phyloP scores from a whole-genome alignment of 2,888 invertebrate species.

The Chalcis sispes region DNA sequence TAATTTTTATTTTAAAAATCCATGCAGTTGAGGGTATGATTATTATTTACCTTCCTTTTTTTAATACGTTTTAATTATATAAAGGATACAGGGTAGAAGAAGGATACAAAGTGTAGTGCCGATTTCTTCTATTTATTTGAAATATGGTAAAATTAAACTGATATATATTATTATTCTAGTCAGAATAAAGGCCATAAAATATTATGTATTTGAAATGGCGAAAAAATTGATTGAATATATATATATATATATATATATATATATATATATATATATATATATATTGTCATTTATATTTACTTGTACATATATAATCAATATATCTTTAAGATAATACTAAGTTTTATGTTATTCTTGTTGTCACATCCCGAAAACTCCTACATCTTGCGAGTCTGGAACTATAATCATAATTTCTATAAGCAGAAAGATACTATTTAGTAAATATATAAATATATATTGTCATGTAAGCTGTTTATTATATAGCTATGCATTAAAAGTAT shows the following conservation, averaged over 20 bases:
- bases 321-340: constrained; percentile 41
- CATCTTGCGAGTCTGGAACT: constrained; percentile 30
- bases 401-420: constrained; percentile 4
- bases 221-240: constrained; percentile 23
- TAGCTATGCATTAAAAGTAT: constrained; percentile 45
- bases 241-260: constrained; percentile 34
- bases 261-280: constrained; percentile 49
- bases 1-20: neutral
- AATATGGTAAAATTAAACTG: constrained; percentile 10
- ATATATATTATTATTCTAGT: constrained; percentile 37
- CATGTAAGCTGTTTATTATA: constrained; percentile 50
- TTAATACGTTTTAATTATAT: constrained; percentile 23
- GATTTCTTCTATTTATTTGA: constrained; percentile 28
- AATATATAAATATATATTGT: constrained; percentile 42
- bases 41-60: constrained; percentile 32
- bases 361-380: constrained; percentile 18
- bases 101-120: constrained; percentile 27
- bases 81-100: constrained; percentile 38
- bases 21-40: constrained; percentile 57
- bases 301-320: constrained; percentile 46
- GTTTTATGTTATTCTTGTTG: constrained; percentile 43
- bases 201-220: constrained; percentile 32
- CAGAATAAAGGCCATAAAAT: constrained; percentile 38
- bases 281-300: constrained; percentile 41
- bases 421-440: constrained; percentile 31